These are phyloP conservation scores for Drosophila arawakana DNA, from an alignment of 1,140 invertebrate genomes.

Conservation along the genomic window DNA sequence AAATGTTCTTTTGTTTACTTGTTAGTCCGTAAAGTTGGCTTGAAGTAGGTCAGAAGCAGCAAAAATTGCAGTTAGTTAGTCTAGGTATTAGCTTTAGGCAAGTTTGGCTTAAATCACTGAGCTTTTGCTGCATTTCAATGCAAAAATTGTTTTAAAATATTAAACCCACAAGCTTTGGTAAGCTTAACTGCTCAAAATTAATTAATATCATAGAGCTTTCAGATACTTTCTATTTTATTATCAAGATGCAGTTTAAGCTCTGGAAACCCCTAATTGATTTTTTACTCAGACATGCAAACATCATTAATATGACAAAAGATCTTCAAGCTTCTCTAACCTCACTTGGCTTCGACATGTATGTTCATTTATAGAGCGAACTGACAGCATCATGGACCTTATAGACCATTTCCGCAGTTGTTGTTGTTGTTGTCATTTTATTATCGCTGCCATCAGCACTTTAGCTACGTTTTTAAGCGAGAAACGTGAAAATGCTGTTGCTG, in stretches of 20 bases:
- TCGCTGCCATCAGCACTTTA: slow-evolving; percentile 58
- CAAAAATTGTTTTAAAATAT: neutral
- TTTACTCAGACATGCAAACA: neutral
- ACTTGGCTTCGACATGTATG: neutral
- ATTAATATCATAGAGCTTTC: neutral
- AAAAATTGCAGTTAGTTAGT: no score
- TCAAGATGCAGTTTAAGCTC: neutral
- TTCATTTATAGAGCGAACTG: neutral
- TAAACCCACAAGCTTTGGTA: no score
- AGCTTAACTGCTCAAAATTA: neutral
- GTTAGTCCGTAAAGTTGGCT: neutral
- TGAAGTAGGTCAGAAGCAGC: neutral
- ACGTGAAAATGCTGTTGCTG: slow-evolving; percentile 45
- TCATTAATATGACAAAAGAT: slow-evolving; percentile 14
- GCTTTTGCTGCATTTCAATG: no score
- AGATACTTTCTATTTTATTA: neutral
- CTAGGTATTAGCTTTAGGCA: no score
- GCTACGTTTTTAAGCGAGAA: slow-evolving; percentile 42
- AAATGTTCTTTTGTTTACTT: neutral
- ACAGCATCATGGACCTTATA: slow-evolving; percentile 15
- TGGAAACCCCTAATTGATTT: no score
- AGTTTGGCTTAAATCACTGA: no score
- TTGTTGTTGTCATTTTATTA: slow-evolving; percentile 35
- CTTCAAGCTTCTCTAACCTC: neutral
- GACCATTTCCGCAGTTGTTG: slow-evolving; percentile 14